Evolutionary conservation across 2,797 vertebrate species (phyloP).

Genomic region (Cyprinella venusta): DNA sequence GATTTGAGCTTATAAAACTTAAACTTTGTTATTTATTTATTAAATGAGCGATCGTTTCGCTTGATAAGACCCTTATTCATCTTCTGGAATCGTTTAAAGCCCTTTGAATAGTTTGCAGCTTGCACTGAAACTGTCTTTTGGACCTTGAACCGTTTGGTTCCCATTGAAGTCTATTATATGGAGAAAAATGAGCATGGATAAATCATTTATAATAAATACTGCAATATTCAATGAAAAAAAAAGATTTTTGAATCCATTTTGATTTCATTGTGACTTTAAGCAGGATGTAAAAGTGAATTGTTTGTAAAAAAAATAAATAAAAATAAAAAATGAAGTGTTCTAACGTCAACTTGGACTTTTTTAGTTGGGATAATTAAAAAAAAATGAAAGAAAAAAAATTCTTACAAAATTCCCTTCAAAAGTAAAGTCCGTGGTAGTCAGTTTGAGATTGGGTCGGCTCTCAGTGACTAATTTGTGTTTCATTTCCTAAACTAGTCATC

Average conservation of each 20-base stretch:
- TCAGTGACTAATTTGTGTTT: conserved; percentile 6
- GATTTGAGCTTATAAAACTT: no score
- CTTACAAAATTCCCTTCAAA: conserved; percentile 7
- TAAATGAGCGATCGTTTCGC: no score
- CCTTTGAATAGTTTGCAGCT: no score
- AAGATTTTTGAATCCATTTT: background rate
- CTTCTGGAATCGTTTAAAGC: no score
- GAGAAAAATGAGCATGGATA: background rate
- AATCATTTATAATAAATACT: background rate
- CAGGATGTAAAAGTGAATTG: background rate
- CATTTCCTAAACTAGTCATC: background rate
- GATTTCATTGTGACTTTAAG: background rate
- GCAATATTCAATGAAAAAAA: background rate
- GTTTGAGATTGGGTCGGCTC: background rate
- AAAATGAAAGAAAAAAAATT: background rate
- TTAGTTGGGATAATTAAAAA: background rate
- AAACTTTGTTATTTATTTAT: no score
- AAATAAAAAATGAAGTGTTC: background rate
- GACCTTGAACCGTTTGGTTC: no score
- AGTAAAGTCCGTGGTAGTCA: background rate
- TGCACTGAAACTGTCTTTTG: no score
- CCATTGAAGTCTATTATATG: no score
- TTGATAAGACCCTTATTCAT: no score
- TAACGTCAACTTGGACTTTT: background rate
- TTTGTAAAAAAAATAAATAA: no score